Evolutionary conservation across 2,888 invertebrate genomes (phyloP).

Genomic region (Eupithecia exiguata): DNA sequence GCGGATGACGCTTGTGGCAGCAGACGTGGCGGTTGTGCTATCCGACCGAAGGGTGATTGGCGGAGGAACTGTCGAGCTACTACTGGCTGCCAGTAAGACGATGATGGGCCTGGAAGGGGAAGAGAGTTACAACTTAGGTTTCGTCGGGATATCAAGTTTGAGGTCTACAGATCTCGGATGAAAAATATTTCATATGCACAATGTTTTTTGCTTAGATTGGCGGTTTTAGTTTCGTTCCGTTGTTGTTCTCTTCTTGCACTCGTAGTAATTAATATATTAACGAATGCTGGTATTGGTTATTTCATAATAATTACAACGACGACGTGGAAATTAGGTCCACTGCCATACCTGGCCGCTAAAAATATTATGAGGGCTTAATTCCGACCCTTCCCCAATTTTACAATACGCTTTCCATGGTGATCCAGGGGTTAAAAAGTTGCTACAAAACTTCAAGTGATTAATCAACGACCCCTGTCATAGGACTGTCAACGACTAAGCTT

Average conservation of each 20-base stretch:
- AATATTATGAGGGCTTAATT: no score
- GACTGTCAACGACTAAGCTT: not conserved
- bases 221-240: not conserved
- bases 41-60: conserved; percentile 85
- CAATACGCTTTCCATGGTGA: no score
- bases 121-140: not conserved
- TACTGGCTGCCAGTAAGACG: conserved; percentile 87
- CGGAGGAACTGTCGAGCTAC: conserved; percentile 89
- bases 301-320: no score
- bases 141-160: not conserved
- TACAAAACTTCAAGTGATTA: no score
- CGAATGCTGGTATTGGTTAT: not conserved
- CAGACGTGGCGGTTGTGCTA: conserved; percentile 55
- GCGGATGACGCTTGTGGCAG: conserved; percentile 76
- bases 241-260: not conserved
- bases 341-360: no score
- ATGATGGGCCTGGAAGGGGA: conserved; percentile 65
- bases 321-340: no score
- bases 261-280: not conserved
- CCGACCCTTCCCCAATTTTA: no score
- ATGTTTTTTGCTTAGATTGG: not conserved
- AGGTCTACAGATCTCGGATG: not conserved
- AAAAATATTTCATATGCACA: not conserved
- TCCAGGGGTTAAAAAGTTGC: no score
- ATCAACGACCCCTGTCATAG: no score